These are phyloP conservation scores for Hemicordylus capensis DNA, from an alignment of 2,113 vertebrate species.

Conservation along the genomic window DNA sequence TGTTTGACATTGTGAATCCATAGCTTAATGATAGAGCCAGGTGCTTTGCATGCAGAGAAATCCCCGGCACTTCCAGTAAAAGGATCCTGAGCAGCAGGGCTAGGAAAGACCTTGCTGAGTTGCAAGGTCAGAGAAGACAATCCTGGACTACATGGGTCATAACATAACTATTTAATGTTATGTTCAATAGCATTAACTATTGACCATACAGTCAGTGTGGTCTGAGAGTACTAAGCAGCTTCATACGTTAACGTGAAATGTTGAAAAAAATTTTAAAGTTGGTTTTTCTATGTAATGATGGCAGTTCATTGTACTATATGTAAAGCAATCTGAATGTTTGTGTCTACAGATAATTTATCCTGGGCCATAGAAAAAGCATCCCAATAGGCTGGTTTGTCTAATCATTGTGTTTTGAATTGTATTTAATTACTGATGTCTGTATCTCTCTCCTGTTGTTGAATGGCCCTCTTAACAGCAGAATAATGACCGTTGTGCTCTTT, in stretches of 20 bases:
- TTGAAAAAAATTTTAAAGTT: no score
- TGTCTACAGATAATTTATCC: constrained; percentile 5
- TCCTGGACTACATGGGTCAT: no score
- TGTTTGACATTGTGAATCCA: background rate
- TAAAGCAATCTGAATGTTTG: constrained; percentile 3
- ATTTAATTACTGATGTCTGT: constrained; percentile 56
- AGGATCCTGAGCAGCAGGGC: background rate
- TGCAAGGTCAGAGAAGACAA: no score
- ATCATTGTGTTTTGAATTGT: constrained; percentile 41
- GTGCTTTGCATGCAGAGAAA: background rate
- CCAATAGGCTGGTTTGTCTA: background rate
- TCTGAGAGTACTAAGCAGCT: background rate
- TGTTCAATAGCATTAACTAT: no score
- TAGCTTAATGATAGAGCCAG: background rate
- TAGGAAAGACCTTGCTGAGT: background rate
- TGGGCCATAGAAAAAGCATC: constrained; percentile 13
- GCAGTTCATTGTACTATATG: background rate
- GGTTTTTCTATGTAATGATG: background rate
- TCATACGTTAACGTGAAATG: background rate
- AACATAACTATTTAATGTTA: no score
- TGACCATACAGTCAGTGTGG: no score
- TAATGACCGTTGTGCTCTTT: constrained; percentile 76
- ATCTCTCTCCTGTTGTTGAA: constrained; percentile 57
- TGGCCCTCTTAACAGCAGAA: constrained; percentile 61
- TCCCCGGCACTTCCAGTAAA: background rate